Evolutionary conservation across 2,113 vertebrate genomes (phyloP).

Genomic region (Engraulis encrasicolus): DNA sequence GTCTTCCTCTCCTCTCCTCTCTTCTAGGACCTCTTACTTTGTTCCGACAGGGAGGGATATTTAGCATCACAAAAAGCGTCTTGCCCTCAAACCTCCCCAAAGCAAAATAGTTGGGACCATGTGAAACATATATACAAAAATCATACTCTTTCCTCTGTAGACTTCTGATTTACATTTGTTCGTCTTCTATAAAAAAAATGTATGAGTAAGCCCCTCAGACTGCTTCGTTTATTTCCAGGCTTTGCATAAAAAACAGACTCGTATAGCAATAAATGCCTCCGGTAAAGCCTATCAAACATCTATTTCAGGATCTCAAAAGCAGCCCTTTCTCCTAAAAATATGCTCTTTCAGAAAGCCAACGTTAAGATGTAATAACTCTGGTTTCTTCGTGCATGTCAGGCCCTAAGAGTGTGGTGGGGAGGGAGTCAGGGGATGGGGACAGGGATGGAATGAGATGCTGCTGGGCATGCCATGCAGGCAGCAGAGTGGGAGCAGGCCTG

Average conservation of each 20-base stretch:
- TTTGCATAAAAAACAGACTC: conserved; percentile 16
- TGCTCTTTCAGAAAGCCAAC: background rate
- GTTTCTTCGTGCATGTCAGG: background rate
- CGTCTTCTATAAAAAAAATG: conserved; percentile 25
- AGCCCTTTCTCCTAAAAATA: conserved; percentile 10
- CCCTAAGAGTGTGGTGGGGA: background rate
- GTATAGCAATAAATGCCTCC: conserved; percentile 26
- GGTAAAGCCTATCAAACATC: conserved; percentile 19
- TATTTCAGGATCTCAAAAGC: conserved; percentile 24
- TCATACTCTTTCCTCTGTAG: background rate
- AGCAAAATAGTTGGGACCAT: background rate
- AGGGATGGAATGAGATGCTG: background rate
- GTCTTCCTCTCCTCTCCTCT: background rate
- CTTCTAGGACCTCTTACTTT: background rate
- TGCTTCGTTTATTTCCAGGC: conserved; percentile 18
- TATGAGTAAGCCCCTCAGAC: conserved; percentile 31
- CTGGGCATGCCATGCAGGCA: background rate
- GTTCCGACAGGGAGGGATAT: background rate
- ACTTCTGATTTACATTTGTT: background rate
- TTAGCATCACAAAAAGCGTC: background rate
- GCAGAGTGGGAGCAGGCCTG: background rate
- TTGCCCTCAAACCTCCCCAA: background rate
- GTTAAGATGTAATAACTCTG: background rate
- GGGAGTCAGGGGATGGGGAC: background rate
- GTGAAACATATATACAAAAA: background rate